Evolutionary conservation across 2,888 invertebrate genomes (phyloP).

Genomic region (Chelonus formosanus): DNA sequence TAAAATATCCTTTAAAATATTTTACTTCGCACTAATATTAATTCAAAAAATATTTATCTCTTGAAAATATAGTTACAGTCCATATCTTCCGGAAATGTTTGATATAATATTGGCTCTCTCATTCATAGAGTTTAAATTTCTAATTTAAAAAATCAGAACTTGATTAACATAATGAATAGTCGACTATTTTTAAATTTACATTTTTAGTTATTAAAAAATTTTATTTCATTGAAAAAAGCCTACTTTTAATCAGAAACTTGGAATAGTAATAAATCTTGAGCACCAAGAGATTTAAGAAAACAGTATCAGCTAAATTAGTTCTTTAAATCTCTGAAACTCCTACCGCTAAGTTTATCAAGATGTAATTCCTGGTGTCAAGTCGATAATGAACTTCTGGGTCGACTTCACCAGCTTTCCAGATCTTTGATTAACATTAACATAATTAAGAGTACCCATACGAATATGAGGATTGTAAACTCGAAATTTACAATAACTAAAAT

Average conservation of each 20-base stretch:
- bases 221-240: conserved; percentile 30
- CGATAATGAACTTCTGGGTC: conserved; percentile 94
- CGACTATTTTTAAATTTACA: no score
- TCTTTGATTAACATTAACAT: conserved; percentile 97
- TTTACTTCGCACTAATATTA: no score
- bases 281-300: conserved; percentile 96
- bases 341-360: conserved; percentile 90
- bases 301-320: conserved; percentile 98
- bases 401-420: conserved; percentile 95
- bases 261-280: conserved; percentile 95
- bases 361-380: conserved; percentile 95
- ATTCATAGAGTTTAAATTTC: conserved; percentile 85
- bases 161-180: background rate
- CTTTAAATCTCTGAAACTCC: conserved; percentile 99
- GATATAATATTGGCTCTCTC: conserved; percentile 71
- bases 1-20: no score
- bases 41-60: no score
- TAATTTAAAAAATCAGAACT: conserved; percentile 66
- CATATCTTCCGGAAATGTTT: conserved; percentile 81
- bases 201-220: no score
- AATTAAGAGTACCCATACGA: conserved; percentile 97
- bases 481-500: conserved; percentile 97
- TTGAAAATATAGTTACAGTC: conserved; percentile 68
- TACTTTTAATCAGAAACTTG: conserved; percentile 77
- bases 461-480: conserved; percentile 97